Base-by-base conservation (phyloP, 2,113 vertebrate species). In the Cettia cetti region DNA sequence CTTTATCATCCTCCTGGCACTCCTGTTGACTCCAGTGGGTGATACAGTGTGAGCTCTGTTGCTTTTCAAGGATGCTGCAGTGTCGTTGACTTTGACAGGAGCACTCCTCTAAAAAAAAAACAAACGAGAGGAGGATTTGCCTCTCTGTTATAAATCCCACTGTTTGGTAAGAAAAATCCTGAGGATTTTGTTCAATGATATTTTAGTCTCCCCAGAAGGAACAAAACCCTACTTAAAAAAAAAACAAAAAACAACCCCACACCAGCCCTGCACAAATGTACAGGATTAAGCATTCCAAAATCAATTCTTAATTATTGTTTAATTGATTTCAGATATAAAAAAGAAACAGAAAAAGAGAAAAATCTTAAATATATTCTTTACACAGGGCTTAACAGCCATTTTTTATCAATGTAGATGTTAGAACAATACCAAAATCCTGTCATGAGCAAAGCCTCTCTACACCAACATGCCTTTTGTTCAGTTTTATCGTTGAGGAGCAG, bases 291-390 rank as follows among this genome's bases (percentile, higher is more conserved):
- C 47, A 61, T 86, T 88, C 56, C 11, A 49, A 66, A 92, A 92
- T 96, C 52, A 91, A 81, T 94, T 93, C 31, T 89, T 92, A 85
- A 93, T 94, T 94, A 93, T 78, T 77, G 59, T 64, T 93, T 95
- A 87, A 96, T 93, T 92, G 83, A 97, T 96, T 88, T 89, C 60
- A 86, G 49, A 71, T 94, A 52, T 81, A 59, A 85, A 93, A 90
- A 89, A 37, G 70, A 76, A 76, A 65, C 15, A 54, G 69, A 68
- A 65, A 83, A 33, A 5, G 64, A 68, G 35, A 81, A 75, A 68
- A 31, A 31, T 13, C 45, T 80, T 22, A 77, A 82, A 90, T 14
- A n/a, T 37, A 49, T 77, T 93, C 44, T 94, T 97, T 92, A 40
- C 30, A 23, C 12, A 56, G 60, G 59, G n/a, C 42, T 96, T 93